A percentile compares a stretch with the other conserved stretches of the same genome.
Conservation (phyloP, 2,888 invertebrate genomes). For the Rhopalosiphum nymphaeae region DNA sequence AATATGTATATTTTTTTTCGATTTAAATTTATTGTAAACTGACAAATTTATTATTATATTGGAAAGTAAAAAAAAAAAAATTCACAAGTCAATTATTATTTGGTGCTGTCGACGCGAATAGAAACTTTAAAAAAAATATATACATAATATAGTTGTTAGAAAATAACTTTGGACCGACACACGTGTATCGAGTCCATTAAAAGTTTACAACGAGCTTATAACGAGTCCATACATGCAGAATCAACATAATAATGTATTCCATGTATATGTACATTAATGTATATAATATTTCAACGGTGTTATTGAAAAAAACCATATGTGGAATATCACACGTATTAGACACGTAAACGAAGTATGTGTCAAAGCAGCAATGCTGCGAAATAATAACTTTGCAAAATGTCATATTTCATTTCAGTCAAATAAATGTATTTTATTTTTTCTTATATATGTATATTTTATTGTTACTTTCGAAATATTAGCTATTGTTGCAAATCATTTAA, state of each 20-base stretch:
- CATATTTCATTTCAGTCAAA: not conserved
- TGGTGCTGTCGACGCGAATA: not conserved
- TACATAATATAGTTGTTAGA: not conserved
- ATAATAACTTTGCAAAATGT: not conserved
- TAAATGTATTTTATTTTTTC: not conserved
- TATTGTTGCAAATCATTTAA: not conserved
- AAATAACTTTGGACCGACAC: conserved; percentile 32
- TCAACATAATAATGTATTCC: not conserved
- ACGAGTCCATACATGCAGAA: not conserved
- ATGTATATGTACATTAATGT: not conserved
- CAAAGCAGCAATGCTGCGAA: not conserved
- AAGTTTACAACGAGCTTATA: conserved; percentile 24
- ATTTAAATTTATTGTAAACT: not conserved
- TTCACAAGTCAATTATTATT: conserved; percentile 21
- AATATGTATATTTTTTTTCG: not conserved
- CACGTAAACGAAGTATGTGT: not conserved
- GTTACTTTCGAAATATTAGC: not conserved
- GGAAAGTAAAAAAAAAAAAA: conserved; percentile 16
- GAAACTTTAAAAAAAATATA: conserved; percentile 18
- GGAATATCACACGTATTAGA: conserved; percentile 21
- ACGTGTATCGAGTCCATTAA: conserved; percentile 40
- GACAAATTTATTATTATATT: not conserved
- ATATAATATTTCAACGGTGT: conserved; percentile 5
- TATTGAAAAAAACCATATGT: not conserved
- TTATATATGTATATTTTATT: not conserved